Percentiles rank a stretch among this genome's conserved stretches.
These are phyloP conservation scores for Glaucopsyche alexis DNA, from an alignment of 2,888 invertebrate species.

Conservation along the genomic window DNA sequence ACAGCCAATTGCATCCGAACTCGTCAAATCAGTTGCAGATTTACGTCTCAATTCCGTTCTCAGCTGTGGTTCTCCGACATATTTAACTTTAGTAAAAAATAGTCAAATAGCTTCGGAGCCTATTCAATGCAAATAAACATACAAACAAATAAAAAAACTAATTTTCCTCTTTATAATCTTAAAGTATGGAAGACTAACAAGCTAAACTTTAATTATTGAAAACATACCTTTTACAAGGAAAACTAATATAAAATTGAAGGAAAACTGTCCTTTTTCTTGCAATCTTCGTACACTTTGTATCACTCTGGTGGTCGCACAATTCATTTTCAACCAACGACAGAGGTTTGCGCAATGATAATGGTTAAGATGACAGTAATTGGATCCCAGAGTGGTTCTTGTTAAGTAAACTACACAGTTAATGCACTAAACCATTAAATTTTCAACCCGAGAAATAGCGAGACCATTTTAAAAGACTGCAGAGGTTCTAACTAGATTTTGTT, in stretches of 20 bases:
- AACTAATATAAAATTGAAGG: not conserved
- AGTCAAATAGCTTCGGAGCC: too few relatives aligned
- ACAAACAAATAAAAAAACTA: too few relatives aligned
- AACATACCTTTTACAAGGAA: not conserved
- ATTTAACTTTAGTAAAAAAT: too few relatives aligned
- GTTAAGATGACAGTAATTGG: constrained; percentile 15
- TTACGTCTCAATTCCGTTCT: too few relatives aligned
- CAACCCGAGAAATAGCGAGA: not conserved
- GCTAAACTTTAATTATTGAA: too few relatives aligned
- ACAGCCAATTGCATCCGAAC: too few relatives aligned
- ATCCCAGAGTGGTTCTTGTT: constrained; percentile 7
- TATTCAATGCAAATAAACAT: too few relatives aligned
- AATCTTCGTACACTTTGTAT: not conserved
- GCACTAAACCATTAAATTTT: constrained; percentile 19
- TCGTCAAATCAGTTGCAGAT: too few relatives aligned
- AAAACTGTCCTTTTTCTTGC: not conserved
- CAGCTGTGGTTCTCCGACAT: too few relatives aligned
- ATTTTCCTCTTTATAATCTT: too few relatives aligned
- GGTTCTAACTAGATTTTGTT: not conserved
- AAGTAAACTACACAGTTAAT: constrained; percentile 9
- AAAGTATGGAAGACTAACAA: too few relatives aligned
- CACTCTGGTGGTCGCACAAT: not conserved
- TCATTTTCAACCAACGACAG: not conserved
- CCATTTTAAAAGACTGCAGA: constrained; percentile 1
- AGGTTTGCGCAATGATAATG: not conserved